Percentiles rank a stretch among this genome's conserved stretches.
These are phyloP conservation scores for Yoshiicerus persimilis DNA, from an alignment of 1,140 invertebrate species.

Conservation along the genomic window DNA sequence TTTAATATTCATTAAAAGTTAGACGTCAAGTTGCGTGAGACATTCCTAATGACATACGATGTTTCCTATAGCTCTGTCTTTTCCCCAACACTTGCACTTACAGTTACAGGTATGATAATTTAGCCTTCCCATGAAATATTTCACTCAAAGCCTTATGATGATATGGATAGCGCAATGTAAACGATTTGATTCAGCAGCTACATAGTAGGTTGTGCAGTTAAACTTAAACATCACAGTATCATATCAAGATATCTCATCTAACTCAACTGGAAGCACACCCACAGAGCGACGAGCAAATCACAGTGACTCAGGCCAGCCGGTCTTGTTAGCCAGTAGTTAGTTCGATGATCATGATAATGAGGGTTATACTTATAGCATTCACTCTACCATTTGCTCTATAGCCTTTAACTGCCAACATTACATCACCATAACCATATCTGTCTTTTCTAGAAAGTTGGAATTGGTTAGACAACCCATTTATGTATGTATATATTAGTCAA, in stretches of 20 bases:
- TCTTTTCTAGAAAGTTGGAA: neutral
- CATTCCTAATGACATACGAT: neutral
- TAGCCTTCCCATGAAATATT: neutral
- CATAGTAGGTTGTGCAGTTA: neutral
- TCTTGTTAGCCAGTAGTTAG: slow-evolving; percentile 1
- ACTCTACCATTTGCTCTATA: neutral
- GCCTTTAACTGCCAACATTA: neutral
- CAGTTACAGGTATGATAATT: neutral
- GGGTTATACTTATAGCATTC: neutral
- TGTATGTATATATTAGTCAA: neutral
- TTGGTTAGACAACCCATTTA: neutral
- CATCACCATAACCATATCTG: neutral
- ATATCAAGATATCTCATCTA: neutral
- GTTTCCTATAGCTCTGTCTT: neutral
- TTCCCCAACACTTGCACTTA: neutral
- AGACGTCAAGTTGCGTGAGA: neutral
- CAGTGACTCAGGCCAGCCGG: neutral
- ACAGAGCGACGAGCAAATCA: neutral
- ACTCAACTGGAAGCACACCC: neutral
- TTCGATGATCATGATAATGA: slow-evolving; percentile 11
- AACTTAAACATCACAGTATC: neutral
- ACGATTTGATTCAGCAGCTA: neutral
- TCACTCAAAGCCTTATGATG: neutral
- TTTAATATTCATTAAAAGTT: neutral
- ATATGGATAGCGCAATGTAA: neutral